Percentiles rank a stretch among this genome's conserved stretches.
Evolutionary conservation across 2,888 invertebrate species (phyloP).

Genomic region (Drosophila paracracens): DNA sequence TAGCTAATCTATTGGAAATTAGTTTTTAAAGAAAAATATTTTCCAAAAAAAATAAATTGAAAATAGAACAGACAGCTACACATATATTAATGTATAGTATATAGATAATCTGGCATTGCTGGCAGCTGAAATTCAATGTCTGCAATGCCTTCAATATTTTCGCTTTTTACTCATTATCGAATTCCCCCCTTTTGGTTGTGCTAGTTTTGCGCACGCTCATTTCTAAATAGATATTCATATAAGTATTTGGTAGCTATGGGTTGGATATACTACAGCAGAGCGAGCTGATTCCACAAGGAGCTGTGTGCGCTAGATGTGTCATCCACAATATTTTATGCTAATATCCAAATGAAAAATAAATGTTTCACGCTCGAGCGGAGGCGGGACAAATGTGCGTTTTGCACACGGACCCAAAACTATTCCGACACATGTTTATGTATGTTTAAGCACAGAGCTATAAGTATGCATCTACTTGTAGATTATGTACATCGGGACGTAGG

Average conservation of each 20-base stretch:
- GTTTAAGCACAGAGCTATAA: slow-evolving; percentile 18
- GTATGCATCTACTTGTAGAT: slow-evolving; percentile 14
- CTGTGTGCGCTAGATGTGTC: slow-evolving; percentile 75
- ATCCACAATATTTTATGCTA: slow-evolving; percentile 80
- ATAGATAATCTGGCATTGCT: slow-evolving; percentile 43
- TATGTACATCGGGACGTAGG: slow-evolving; percentile 20
- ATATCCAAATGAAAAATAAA: slow-evolving; percentile 73
- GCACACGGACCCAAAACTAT: slow-evolving; percentile 71
- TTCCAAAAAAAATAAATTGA: slow-evolving; percentile 74
- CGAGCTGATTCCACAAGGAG: slow-evolving; percentile 28
- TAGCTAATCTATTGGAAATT: slow-evolving; percentile 79
- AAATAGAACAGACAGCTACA: slow-evolving; percentile 63
- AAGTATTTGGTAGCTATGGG: slow-evolving; percentile 29
- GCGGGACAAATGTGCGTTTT: slow-evolving; percentile 77
- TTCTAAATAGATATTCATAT: slow-evolving; percentile 33
- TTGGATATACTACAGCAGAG: slow-evolving; percentile 41
- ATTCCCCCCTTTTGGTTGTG: slow-evolving; percentile 42
- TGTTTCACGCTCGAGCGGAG: slow-evolving; percentile 78
- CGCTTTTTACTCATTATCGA: slow-evolving; percentile 39
- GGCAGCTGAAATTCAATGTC: slow-evolving; percentile 65
- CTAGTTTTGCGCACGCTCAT: slow-evolving; percentile 64
- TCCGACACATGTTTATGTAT: slow-evolving; percentile 50
- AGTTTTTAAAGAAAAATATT: slow-evolving; percentile 61
- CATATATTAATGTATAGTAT: slow-evolving; percentile 24
- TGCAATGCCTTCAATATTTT: slow-evolving; percentile 66